Conservation (phyloP, 2,797 vertebrate genomes). For the Hemibagrus guttatus region DNA sequence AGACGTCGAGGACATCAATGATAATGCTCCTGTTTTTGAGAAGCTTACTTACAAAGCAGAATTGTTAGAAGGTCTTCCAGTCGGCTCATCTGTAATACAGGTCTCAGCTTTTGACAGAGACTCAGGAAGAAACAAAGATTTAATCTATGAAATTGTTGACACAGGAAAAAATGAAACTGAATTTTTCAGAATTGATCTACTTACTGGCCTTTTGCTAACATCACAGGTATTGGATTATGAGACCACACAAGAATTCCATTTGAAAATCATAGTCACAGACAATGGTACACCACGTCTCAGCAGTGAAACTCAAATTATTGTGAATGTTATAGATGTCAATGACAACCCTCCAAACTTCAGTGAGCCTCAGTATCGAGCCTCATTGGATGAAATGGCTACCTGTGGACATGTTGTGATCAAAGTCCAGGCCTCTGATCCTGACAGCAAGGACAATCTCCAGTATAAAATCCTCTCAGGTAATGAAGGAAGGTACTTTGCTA, state of each 20-base stretch:
- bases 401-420: constrained; percentile 94
- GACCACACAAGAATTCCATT: constrained; percentile 75
- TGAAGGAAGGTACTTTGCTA: constrained; percentile 88
- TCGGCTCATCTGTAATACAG: constrained; percentile 81
- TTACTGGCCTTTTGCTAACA: constrained; percentile 83
- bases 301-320: constrained; percentile 78
- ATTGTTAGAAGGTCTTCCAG: constrained; percentile 82
- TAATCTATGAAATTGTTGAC: constrained; percentile 83
- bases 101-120: constrained; percentile 85
- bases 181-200: constrained; percentile 84
- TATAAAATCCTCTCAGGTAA: constrained; percentile 96
- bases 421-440: constrained; percentile 93
- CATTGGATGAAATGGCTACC: constrained; percentile 88
- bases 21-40: constrained; percentile 87
- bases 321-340: constrained; percentile 89
- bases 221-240: constrained; percentile 87
- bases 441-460: constrained; percentile 81
- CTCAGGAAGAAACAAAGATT: constrained; percentile 83
- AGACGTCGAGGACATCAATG: constrained; percentile 91
- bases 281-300: constrained; percentile 82
- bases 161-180: constrained; percentile 74
- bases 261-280: constrained; percentile 86
- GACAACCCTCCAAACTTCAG: constrained; percentile 93
- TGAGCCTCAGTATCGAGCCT: constrained; percentile 84
- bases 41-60: constrained; percentile 73